Evolutionary conservation across 1,140 invertebrate genomes (phyloP).

Genomic region (Bemisia tabaci): DNA sequence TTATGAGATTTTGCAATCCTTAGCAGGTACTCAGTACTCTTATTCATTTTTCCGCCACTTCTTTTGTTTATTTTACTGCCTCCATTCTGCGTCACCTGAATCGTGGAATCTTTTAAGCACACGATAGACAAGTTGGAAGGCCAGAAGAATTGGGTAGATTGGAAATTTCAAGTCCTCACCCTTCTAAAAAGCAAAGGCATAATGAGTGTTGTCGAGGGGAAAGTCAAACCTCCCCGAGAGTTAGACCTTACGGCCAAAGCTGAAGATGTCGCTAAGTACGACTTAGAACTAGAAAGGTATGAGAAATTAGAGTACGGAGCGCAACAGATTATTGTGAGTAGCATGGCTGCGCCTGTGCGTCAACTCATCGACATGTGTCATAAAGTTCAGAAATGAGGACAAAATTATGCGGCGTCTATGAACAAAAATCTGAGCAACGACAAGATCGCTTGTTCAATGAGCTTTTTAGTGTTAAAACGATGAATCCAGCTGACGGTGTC

Average conservation of each 20-base stretch:
- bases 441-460: constrained; percentile 22
- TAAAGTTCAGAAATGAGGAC: constrained; percentile 17
- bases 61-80: no score
- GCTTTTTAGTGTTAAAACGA: constrained; percentile 23
- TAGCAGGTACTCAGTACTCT: no score
- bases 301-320: constrained; percentile 9
- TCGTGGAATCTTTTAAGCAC: no score
- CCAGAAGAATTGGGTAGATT: constrained; percentile 9
- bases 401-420: constrained; percentile 20
- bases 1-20: no score
- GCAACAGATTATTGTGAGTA: constrained; percentile 9
- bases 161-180: constrained; percentile 11
- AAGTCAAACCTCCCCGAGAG: neutral
- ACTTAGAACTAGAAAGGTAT: neutral
- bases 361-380: neutral
- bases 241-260: neutral
- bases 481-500: constrained; percentile 18
- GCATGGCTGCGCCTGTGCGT: constrained; percentile 18
- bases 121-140: constrained; percentile 8
- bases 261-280: neutral
- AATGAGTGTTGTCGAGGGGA: constrained; percentile 10
- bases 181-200: constrained; percentile 5
- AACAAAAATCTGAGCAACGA: constrained; percentile 22
- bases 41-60: no score
- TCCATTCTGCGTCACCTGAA: no score